Conservation (phyloP, 2,888 invertebrate genomes). For the Drosophila gaucha region DNA sequence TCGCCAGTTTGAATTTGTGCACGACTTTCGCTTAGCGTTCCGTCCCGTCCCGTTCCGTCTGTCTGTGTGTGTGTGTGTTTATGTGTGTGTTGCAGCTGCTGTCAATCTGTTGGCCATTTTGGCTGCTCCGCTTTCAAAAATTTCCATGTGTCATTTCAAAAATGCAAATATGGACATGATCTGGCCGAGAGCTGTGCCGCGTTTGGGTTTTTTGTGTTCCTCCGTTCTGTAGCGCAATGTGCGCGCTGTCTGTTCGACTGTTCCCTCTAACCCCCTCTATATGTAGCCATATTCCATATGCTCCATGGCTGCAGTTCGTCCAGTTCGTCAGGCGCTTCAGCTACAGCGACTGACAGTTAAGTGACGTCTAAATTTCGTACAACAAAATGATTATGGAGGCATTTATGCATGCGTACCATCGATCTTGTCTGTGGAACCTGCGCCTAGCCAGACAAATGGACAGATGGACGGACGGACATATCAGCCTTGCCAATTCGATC, state of each 20-base stretch:
- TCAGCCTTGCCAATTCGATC: constrained; percentile 26
- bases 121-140: constrained; percentile 70
- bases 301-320: constrained; percentile 26
- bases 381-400: constrained; percentile 78
- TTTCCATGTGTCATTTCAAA: constrained; percentile 81
- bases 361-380: constrained; percentile 81
- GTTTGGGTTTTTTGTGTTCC: constrained; percentile 20
- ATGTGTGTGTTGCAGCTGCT: constrained; percentile 72
- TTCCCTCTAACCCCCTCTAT: background rate
- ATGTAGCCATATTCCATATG: background rate
- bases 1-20: constrained; percentile 56
- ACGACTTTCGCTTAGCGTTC: constrained; percentile 71
- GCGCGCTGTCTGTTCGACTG: constrained; percentile 11
- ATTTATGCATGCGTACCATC: constrained; percentile 78
- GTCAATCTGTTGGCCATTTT: constrained; percentile 76
- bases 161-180: constrained; percentile 81
- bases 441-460: constrained; percentile 18
- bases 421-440: constrained; percentile 40
- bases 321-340: constrained; percentile 65
- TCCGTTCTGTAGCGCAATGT: constrained; percentile 15
- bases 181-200: constrained; percentile 47
- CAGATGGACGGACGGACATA: background rate
- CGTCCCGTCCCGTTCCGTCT: constrained; percentile 19
- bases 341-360: constrained; percentile 68
- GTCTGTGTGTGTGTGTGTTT: constrained; percentile 9